Base-by-base conservation (phyloP, 2,888 invertebrate genomes). In the Diachrysia chrysitis region DNA sequence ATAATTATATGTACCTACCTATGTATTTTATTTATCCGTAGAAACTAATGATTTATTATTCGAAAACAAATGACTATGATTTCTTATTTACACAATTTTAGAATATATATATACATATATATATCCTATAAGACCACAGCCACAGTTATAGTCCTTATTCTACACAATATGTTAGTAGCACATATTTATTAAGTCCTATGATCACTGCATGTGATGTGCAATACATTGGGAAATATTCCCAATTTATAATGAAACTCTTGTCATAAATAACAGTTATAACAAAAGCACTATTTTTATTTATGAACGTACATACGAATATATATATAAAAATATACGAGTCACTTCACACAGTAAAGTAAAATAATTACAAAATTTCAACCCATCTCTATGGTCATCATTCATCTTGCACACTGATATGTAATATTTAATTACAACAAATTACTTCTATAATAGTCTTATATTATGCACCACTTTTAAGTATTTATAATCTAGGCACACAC, bases 261-360 rank as follows among this genome's bases (percentile, higher is more conserved):
- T 16, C 66, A 55, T 57, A 71, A 69, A 71, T 78, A 82, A 78
- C 81, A 76, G 63, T 68, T 76, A 59, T 76, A 81, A 71, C 63
- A 29, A 68, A 25, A 67, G 59, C 69, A 23, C 10, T 62, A 71
- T 70, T 66, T 25, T 25, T n/a, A n/a, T n/a, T n/a, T 59, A 48
- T 66, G 63, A 71, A 60, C 60, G 63, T 79, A 66, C 64, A 66
- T 70, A 74, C 29, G 66, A 65, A 73, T 76, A n/a, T 25, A 79
- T 62, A 63, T 68, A 57, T 64, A 69, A 72, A n/a, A 67, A 68
- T 68, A 79, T n/a, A 53, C 48, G 42, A 68, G 89, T 89, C 87
- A 89, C 84, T 89, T 87, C 82, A 85, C 82, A 87, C 82, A 85
- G 77, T 92, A 93, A 94, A 92, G 93, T 93, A 93, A 92, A 85